These are phyloP conservation scores for Tenualosa ilisha DNA, from an alignment of 2,797 vertebrate species.

Conservation along the genomic window DNA sequence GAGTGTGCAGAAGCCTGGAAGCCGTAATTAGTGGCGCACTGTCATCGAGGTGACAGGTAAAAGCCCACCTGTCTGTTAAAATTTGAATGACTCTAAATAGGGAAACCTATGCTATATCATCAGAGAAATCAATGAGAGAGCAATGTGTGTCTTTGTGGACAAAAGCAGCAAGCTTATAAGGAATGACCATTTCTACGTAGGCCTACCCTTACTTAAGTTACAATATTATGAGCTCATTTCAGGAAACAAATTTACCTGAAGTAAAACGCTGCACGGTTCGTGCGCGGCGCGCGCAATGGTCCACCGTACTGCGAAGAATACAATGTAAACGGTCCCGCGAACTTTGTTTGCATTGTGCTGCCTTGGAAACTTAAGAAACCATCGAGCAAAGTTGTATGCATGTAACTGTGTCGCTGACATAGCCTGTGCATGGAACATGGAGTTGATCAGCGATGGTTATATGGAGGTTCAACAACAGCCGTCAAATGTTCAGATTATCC, in stretches of 20 bases:
- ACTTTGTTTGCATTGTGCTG: slow-evolving; percentile 52
- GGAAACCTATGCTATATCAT: not conserved
- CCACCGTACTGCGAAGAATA: not conserved
- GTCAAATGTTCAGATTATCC: slow-evolving; percentile 49
- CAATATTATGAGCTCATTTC: not conserved
- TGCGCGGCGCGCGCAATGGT: not conserved
- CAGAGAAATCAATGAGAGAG: not conserved
- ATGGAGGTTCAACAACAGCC: slow-evolving; percentile 36
- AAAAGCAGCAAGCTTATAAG: not conserved
- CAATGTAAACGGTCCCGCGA: not conserved
- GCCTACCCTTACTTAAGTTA: not conserved
- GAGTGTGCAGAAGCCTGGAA: slow-evolving; percentile 28
- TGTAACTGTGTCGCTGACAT: not conserved
- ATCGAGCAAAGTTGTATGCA: not conserved
- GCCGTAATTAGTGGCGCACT: slow-evolving; percentile 41
- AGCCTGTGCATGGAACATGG: not conserved
- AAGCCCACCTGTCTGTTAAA: slow-evolving; percentile 19
- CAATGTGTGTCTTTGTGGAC: not conserved
- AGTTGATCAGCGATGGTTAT: slow-evolving; percentile 17
- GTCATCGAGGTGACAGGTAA: slow-evolving; percentile 27
- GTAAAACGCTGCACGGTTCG: not conserved
- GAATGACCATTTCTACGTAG: not conserved
- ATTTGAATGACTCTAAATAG: slow-evolving; percentile 7
- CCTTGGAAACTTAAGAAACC: slow-evolving; percentile 54
- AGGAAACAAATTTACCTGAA: not conserved